Evolutionary conservation across 2,797 vertebrate genomes (phyloP), one percentile per base, ranked within the genome.

Genomic region (Halcyon chelicuti): DNA sequence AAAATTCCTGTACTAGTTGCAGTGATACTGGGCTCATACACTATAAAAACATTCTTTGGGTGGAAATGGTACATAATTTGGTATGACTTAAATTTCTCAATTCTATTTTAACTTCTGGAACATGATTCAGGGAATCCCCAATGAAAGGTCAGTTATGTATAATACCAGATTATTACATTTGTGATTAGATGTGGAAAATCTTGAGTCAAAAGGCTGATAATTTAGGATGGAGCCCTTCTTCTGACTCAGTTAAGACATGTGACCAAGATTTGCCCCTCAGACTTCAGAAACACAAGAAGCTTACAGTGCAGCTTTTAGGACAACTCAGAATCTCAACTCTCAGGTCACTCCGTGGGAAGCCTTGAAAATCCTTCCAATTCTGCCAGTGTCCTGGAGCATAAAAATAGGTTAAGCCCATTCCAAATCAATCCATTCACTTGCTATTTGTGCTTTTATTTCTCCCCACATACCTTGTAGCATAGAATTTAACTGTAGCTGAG

Each of bases 371-470:
- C 42, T 28, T 76, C 26, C 5, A 10, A 7, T 75, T 76, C 58
- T 84, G 31, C 31, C 35, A 17, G 22, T 9, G 47, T 84, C 63
- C 77, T 81, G 47, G 13, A 44, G 25, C 54, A 80, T 82, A 86
- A 86, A 94, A 86, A 7, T 19, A 81, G 62, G 60, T 66, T 75
- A 39, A 81, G 19, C 73, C 79, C 39, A 76, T 93, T 88, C 62
- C 73, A 91, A 75, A 94, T 88, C 90, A 93, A 94, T 94, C 85
- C 23, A 12, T 33, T 91, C 70, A 60, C 81, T 90, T 70, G 76
- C 62, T 94, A 21, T 96, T 95, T 97, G 91, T 86, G 79, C 55
- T 96, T 95, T 96, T 96, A 97, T 96, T 94, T 94, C 67, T 95
- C 93, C 92, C 91, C 68, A 67, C 7, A 10, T 42, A 75, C 82